These are phyloP conservation scores for Eupithecia abbreviata DNA, from an alignment of 2,888 invertebrate genomes.

Conservation along the genomic window DNA sequence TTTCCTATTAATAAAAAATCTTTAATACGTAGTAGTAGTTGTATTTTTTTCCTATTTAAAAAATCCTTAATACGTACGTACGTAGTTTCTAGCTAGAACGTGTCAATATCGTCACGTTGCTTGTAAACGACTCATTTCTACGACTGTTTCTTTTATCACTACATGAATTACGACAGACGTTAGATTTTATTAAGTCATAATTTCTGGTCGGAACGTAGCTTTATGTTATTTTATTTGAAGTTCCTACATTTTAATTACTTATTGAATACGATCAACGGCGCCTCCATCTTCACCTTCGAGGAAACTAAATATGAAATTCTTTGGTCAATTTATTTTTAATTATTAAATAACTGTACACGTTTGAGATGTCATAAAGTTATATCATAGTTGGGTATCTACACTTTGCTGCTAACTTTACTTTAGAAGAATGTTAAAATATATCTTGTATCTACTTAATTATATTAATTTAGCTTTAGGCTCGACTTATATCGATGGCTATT, in stretches of 20 bases:
- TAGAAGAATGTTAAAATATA: neutral
- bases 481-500: neutral
- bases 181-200: constrained; percentile 76
- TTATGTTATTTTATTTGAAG: constrained; percentile 59
- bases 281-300: constrained; percentile 42
- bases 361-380: constrained; percentile 40
- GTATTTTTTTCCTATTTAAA: too few species aligned
- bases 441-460: neutral
- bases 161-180: constrained; percentile 66
- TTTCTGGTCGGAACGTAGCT: constrained; percentile 71
- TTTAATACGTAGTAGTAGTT: too few species aligned
- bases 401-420: neutral
- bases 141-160: constrained; percentile 65
- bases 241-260: constrained; percentile 59
- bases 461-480: neutral
- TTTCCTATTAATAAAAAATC: too few species aligned
- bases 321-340: constrained; percentile 42
- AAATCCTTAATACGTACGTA: too few species aligned
- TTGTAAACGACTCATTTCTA: constrained; percentile 30
- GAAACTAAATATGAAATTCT: constrained; percentile 38
- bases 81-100: too few species aligned
- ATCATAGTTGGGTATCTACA: neutral
- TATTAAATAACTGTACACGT: constrained; percentile 14
- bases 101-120: constrained; percentile 17
- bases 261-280: constrained; percentile 50